Evolutionary conservation across 2,113 vertebrate genomes (phyloP), one percentile per base, ranked within the genome.

Genomic region (Pangasianodon hypophthalmus): DNA sequence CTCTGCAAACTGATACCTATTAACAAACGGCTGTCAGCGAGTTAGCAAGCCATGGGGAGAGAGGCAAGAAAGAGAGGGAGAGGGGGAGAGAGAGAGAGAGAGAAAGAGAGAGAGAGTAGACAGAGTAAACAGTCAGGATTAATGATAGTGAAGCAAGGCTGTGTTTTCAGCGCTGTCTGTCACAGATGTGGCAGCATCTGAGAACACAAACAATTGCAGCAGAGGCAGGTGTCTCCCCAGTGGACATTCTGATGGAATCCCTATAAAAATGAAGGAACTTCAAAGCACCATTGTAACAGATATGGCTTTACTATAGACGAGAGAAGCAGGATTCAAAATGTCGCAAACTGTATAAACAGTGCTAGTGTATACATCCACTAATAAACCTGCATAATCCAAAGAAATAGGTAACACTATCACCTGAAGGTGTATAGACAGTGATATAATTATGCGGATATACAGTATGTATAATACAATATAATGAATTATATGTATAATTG

Each of bases 21-120:
- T 95, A 96, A 95, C 95, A 95, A 96, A 93, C 92, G 94, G 93
- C 92, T 94, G 95, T 96, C 95, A 96, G 91, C 92, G 92, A 94
- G 93, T 94, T 96, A 95, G 95, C 91, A 94, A 96, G 91, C 92
- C 91, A 92, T 92, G 91, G 91, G 91, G 92, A 88, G 93, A 93
- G 93, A 90, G 92, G 85, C 50, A 87, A 86, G 90, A 87, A 32
- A 73, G 87, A 54, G 84, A 52, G 86, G 11, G 79, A 84, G 69
- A 52, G 91, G 88, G 82, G 52, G 77, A 64, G 41, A 50, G 73
- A 44, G 80, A 69, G 46, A 52, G 48, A n/a, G 46, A 79, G 92
- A 85, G 85, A 77, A 44, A 48, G 73, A 87, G 87, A 90, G 92
- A 90, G 91, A 93, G 91, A 88, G 91, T 92, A 48, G 92, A 86